Evolutionary conservation across 2,888 invertebrate species (phyloP).

Genomic region (Hoplodrina ambigua): DNA sequence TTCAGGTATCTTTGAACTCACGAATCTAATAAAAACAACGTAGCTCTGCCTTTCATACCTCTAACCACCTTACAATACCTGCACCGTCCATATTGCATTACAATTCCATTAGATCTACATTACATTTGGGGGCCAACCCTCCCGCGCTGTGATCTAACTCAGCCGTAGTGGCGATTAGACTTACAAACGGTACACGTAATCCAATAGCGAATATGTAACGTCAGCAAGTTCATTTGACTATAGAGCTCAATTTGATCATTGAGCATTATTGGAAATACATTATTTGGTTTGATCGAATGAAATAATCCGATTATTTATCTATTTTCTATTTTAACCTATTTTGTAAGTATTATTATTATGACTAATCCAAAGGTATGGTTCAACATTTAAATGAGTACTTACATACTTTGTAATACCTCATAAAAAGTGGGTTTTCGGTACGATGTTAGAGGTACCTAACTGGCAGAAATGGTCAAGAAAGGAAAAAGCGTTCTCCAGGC

Average conservation of each 20-base stretch:
- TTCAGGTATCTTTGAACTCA: too few relatives aligned
- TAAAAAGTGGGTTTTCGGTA: too few relatives aligned
- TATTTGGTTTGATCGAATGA: slow-evolving; percentile 18
- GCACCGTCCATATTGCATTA: slow-evolving; percentile 12
- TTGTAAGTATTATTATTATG: not conserved
- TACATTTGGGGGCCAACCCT: slow-evolving; percentile 37
- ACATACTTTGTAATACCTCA: too few relatives aligned
- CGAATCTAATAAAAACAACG: too few relatives aligned
- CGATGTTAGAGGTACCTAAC: too few relatives aligned
- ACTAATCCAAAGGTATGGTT: too few relatives aligned
- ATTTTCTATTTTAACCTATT: not conserved
- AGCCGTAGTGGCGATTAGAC: slow-evolving; percentile 53
- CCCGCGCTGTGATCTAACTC: slow-evolving; percentile 45
- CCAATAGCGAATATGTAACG: slow-evolving; percentile 51
- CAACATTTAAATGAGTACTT: too few relatives aligned
- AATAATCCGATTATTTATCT: slow-evolving; percentile 7
- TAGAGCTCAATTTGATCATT: slow-evolving; percentile 40
- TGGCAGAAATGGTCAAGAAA: too few relatives aligned
- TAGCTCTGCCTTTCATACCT: not conserved
- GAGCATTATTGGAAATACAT: slow-evolving; percentile 46
- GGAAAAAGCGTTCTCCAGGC: too few relatives aligned
- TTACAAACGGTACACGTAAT: slow-evolving; percentile 58
- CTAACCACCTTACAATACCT: not conserved
- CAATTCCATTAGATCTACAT: slow-evolving; percentile 51
- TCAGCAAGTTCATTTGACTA: slow-evolving; percentile 35